Conservation (phyloP, 2,888 invertebrate genomes). For the Heteromurus nitidus region DNA sequence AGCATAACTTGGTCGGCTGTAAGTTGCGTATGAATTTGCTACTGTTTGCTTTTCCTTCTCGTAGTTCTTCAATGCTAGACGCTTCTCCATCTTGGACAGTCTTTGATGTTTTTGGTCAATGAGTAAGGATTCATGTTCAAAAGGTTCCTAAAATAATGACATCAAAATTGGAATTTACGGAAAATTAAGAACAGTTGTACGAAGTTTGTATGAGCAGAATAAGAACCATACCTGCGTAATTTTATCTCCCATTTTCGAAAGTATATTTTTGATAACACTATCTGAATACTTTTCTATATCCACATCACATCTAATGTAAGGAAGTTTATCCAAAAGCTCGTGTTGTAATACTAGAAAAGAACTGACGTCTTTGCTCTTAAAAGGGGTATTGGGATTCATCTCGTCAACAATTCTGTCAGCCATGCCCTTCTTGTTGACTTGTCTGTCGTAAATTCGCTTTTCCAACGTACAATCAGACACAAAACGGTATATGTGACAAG, state of each 20-base stretch:
- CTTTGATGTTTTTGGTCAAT: constrained; percentile 97
- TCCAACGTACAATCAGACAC: constrained; percentile 98
- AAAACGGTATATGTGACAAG: constrained; percentile 95
- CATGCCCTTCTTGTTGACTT: constrained; percentile 99
- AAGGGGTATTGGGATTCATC: constrained; percentile 95
- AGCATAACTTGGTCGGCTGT: constrained; percentile 75
- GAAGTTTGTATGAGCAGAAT: too few relatives aligned
- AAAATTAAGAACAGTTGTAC: too few relatives aligned
- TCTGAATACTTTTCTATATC: constrained; percentile 86
- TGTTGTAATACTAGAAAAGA: constrained; percentile 94
- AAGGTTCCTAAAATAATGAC: constrained; percentile 81
- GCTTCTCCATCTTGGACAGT: constrained; percentile 93
- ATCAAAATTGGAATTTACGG: too few relatives aligned
- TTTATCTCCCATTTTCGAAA: constrained; percentile 77
- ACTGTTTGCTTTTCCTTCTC: constrained; percentile 90
- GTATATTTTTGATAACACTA: constrained; percentile 84
- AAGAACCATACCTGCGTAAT: constrained; percentile 77
- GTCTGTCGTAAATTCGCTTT: constrained; percentile 98
- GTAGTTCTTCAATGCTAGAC: constrained; percentile 93
- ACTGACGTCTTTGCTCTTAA: constrained; percentile 91
- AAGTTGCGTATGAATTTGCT: constrained; percentile 66
- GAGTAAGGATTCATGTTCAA: constrained; percentile 95
- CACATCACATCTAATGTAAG: constrained; percentile 59
- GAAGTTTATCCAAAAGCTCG: constrained; percentile 83
- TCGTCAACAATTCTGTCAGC: constrained; percentile 98